phyloP scores from a whole-genome alignment of 2,888 invertebrate genomes.

The Parascotia fuliginaria region DNA sequence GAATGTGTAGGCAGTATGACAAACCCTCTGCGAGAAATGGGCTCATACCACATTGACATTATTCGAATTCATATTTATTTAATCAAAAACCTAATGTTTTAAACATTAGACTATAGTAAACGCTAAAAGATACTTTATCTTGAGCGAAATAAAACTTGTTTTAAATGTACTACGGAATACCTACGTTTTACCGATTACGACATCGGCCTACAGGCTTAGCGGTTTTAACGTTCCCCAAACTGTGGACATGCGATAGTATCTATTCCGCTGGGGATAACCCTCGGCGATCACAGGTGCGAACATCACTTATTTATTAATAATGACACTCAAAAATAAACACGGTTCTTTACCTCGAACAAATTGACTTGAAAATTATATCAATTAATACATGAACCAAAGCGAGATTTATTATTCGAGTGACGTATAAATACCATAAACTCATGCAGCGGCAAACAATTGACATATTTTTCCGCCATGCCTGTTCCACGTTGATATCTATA shows the following conservation, averaged over 20 bases:
- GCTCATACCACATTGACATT: too few species aligned
- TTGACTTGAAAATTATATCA: conserved; percentile 36
- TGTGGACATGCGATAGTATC: not conserved
- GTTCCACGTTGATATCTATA: conserved; percentile 79
- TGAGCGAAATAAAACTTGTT: not conserved
- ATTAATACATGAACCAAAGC: conserved; percentile 59
- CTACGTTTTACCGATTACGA: not conserved
- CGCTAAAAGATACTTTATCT: not conserved
- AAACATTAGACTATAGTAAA: too few species aligned
- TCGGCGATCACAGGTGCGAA: conserved; percentile 3
- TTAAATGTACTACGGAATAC: not conserved
- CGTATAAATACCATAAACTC: conserved; percentile 62
- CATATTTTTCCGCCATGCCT: conserved; percentile 78
- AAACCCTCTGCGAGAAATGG: too few species aligned
- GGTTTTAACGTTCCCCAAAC: not conserved
- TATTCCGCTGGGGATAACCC: conserved; percentile 6
- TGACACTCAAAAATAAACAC: not conserved
- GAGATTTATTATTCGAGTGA: conserved; percentile 65
- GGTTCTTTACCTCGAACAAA: not conserved
- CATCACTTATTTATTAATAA: conserved; percentile 4
- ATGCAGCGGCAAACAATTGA: conserved; percentile 64
- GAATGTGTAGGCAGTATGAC: too few species aligned
- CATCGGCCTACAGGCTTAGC: not conserved
- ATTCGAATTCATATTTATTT: too few species aligned
- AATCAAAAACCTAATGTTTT: too few species aligned